Conservation (phyloP, 53 echinoderm and acorn worm species). For the Temnopleurus reevesii region DNA sequence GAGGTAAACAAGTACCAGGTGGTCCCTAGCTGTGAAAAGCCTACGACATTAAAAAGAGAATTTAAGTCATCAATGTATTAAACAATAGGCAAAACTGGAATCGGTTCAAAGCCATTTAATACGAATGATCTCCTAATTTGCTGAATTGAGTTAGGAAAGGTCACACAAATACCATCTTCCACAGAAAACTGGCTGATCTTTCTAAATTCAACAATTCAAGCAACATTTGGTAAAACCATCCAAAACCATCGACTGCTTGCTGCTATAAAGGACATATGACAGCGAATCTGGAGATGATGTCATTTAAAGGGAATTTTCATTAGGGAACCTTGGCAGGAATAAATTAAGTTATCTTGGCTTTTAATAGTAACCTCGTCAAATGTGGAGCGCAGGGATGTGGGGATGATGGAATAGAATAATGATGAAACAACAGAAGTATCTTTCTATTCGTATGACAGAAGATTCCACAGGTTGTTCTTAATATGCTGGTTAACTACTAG, state of each 20-base stretch:
- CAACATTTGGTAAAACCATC: not conserved
- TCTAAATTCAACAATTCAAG: not conserved
- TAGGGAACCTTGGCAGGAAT: not conserved
- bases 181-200: not conserved
- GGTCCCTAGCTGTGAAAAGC: too few relatives aligned
- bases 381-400: not conserved
- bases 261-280: not conserved
- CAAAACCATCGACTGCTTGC: not conserved
- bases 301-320: not conserved
- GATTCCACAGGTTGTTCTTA: too few relatives aligned
- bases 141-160: not conserved
- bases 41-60: too few relatives aligned
- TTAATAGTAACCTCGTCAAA: not conserved
- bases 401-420: not conserved
- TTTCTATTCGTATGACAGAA: not conserved
- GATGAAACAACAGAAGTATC: slow-evolving; percentile 14
- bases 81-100: too few relatives aligned
- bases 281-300: not conserved
- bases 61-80: too few relatives aligned
- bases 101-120: too few relatives aligned
- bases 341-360: slow-evolving; percentile 13
- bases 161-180: not conserved
- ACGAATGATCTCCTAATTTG: too few relatives aligned
- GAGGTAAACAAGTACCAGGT: too few relatives aligned
- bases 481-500: too few relatives aligned